Conservation (phyloP, 1,140 invertebrate genomes). For the Atta texana region DNA sequence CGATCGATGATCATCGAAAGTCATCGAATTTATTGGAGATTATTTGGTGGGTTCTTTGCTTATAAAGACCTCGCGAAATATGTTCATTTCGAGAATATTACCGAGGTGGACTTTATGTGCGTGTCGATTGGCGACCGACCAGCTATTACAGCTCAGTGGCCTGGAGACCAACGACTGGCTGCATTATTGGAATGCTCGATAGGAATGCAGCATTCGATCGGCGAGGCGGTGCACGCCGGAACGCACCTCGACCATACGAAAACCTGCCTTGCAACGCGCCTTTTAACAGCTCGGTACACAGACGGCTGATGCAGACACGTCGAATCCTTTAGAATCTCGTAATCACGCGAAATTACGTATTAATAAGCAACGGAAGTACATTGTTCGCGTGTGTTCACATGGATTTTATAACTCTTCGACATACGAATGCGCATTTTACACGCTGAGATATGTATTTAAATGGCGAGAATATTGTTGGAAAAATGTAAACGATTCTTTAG, state of each 20-base stretch:
- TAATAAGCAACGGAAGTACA: conserved; percentile 2
- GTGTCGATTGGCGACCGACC: conserved; percentile 18
- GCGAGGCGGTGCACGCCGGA: conserved; percentile 8
- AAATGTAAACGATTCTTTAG: not conserved
- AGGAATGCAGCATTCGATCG: conserved; percentile 56
- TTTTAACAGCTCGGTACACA: conserved; percentile 21
- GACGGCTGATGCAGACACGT: not conserved
- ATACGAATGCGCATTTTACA: not conserved
- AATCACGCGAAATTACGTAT: not conserved
- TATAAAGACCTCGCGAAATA: not conserved
- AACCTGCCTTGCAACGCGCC: conserved; percentile 41
- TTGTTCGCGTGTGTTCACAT: conserved; percentile 8
- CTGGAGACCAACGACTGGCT: conserved; percentile 27
- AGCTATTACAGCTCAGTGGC: not conserved
- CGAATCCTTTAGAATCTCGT: not conserved
- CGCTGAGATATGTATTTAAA: not conserved
- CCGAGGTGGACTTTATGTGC: not conserved
- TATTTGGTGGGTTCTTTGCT: no score
- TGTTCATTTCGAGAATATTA: not conserved
- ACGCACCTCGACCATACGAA: conserved; percentile 13
- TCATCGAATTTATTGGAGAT: not conserved
- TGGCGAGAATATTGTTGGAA: not conserved
- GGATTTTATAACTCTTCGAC: not conserved
- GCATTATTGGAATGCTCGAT: conserved; percentile 41
- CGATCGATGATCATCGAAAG: not conserved